Conservation (phyloP, 2,888 invertebrate genomes). For the Rhagonycha fulva region DNA sequence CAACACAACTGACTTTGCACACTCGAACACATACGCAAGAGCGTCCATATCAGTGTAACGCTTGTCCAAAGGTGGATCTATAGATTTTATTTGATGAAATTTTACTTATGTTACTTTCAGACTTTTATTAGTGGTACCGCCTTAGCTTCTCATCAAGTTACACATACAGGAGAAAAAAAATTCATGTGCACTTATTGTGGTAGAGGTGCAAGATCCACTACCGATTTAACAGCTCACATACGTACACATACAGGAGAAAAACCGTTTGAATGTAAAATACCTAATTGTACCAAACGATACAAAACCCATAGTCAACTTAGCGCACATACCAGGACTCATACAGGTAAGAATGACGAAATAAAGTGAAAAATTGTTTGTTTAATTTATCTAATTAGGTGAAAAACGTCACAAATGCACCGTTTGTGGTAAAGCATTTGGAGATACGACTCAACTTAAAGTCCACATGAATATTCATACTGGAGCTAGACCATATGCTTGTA, state of each 20-base stretch:
- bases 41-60: conserved; percentile 40
- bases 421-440: conserved; percentile 40
- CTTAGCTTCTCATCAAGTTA: conserved; percentile 39
- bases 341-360: conserved; percentile 30
- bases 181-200: conserved; percentile 40
- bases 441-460: conserved; percentile 39
- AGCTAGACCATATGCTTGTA: conserved; percentile 39
- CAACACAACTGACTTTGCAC: conserved; percentile 42
- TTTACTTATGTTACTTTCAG: conserved; percentile 23
- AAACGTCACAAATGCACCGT: conserved; percentile 39
- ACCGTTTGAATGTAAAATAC: conserved; percentile 41
- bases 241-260: conserved; percentile 42
- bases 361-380: not conserved
- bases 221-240: conserved; percentile 40
- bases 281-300: conserved; percentile 39
- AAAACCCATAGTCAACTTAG: conserved; percentile 42
- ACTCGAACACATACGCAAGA: conserved; percentile 41
- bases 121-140: conserved; percentile 40
- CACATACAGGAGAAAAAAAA: conserved; percentile 41
- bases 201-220: conserved; percentile 38
- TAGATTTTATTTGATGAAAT: not conserved
- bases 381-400: conserved; percentile 35
- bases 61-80: conserved; percentile 39
- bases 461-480: conserved; percentile 42
- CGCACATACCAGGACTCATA: conserved; percentile 40